Evolutionary conservation across 2,113 vertebrate genomes (phyloP).

Genomic region (Scopus umbretta): DNA sequence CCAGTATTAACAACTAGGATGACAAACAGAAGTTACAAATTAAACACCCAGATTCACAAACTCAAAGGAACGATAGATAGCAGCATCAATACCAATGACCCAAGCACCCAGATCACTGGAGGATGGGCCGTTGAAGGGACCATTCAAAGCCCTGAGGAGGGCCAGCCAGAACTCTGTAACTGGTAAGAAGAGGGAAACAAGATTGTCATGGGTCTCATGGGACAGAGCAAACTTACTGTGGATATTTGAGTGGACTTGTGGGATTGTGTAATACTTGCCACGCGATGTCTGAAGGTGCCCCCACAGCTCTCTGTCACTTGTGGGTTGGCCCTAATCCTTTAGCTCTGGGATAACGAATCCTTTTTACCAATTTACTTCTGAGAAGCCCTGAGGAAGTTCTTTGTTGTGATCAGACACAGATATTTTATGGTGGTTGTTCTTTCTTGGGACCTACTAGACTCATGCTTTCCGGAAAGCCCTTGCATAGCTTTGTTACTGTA

Average conservation of each 20-base stretch:
- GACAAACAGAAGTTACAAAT: background rate
- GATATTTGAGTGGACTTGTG: background rate
- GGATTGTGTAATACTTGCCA: background rate
- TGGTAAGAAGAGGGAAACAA: background rate
- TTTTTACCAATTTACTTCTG: background rate
- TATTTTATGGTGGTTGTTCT: background rate
- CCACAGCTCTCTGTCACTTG: background rate
- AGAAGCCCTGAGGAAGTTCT: background rate
- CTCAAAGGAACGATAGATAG: background rate
- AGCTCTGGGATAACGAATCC: background rate
- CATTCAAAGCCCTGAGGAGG: background rate
- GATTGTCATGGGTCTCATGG: background rate
- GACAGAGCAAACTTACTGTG: background rate
- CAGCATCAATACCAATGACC: background rate
- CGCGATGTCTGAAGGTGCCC: accelerated
- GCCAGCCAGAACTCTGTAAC: background rate
- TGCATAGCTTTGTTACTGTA: background rate
- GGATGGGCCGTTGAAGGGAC: background rate
- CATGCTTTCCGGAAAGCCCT: background rate
- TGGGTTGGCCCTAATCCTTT: background rate
- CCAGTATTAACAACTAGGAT: background rate
- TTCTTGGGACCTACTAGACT: background rate
- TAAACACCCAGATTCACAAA: background rate
- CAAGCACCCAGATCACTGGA: background rate
- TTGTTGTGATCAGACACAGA: background rate